These are phyloP conservation scores for Papilio gigon DNA, from an alignment of 2,888 invertebrate genomes.

Conservation along the genomic window DNA sequence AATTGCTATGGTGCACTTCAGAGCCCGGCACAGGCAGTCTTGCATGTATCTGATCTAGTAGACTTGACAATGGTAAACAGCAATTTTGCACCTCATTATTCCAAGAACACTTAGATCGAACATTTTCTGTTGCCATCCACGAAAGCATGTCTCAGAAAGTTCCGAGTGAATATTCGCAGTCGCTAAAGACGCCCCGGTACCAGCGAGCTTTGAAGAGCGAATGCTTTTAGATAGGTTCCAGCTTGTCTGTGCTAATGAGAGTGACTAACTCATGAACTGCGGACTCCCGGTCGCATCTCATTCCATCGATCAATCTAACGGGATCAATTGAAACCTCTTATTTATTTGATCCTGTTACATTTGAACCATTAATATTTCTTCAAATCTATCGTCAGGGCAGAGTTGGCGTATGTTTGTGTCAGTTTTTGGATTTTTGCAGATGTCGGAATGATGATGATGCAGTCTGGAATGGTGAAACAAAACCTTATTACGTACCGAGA, in stretches of 20 bases:
- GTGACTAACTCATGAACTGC: constrained; percentile 69
- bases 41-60: constrained; percentile 74
- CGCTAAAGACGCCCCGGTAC: constrained; percentile 64
- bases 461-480: constrained; percentile 97
- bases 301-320: constrained; percentile 68
- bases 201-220: constrained; percentile 74
- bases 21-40: constrained; percentile 74
- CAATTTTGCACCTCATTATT: constrained; percentile 75
- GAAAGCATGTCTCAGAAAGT: constrained; percentile 82
- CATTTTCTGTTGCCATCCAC: constrained; percentile 65
- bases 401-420: constrained; percentile 76
- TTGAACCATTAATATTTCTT: constrained; percentile 42
- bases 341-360: constrained; percentile 44
- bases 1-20: constrained; percentile 80
- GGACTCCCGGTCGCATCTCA: constrained; percentile 65
- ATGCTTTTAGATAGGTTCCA: constrained; percentile 77
- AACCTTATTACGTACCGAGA: constrained; percentile 88
- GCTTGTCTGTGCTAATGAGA: constrained; percentile 78
- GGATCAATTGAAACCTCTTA: constrained; percentile 56
- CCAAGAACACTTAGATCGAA: constrained; percentile 71
- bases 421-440: constrained; percentile 90
- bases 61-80: constrained; percentile 75
- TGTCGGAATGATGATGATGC: constrained; percentile 98
- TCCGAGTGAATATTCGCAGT: constrained; percentile 62
- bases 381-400: constrained; percentile 54